These are phyloP conservation scores for Gibbula magus DNA, from an alignment of 2,888 invertebrate genomes.

Conservation along the genomic window DNA sequence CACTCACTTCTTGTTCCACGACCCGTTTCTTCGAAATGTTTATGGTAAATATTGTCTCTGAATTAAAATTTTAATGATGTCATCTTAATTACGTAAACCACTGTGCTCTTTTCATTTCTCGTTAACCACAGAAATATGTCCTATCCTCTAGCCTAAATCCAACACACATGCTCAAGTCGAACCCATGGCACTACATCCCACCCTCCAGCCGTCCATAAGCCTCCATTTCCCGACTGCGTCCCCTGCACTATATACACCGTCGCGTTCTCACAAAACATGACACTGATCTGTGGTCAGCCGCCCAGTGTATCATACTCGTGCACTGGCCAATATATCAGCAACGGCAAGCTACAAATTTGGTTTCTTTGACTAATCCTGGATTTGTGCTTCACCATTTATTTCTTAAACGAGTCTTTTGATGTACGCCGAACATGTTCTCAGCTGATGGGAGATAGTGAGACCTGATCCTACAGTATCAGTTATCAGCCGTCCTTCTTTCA, in stretches of 20 bases:
- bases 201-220: too few relatives aligned
- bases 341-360: constrained; percentile 15
- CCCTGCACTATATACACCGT: too few relatives aligned
- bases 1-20: too few relatives aligned
- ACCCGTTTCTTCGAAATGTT: too few relatives aligned
- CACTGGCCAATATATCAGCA: constrained; percentile 13
- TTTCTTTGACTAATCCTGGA: constrained; percentile 7
- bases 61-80: too few relatives aligned
- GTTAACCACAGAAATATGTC: not conserved
- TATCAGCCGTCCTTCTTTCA: not conserved
- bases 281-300: not conserved
- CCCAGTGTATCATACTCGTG: not conserved
- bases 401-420: constrained; percentile 17
- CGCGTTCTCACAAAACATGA: not conserved
- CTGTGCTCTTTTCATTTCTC: too few relatives aligned
- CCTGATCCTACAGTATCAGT: not conserved
- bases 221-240: too few relatives aligned
- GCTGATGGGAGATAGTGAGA: constrained; percentile 7
- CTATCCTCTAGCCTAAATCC: not conserved
- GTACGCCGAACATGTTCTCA: not conserved
- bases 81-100: too few relatives aligned
- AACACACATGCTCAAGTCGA: not conserved
- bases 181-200: too few relatives aligned
- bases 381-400: constrained; percentile 9
- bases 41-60: too few relatives aligned